phyloP scores from a whole-genome alignment of 2,113 vertebrate genomes.

The Daphoenositta chrysoptera region DNA sequence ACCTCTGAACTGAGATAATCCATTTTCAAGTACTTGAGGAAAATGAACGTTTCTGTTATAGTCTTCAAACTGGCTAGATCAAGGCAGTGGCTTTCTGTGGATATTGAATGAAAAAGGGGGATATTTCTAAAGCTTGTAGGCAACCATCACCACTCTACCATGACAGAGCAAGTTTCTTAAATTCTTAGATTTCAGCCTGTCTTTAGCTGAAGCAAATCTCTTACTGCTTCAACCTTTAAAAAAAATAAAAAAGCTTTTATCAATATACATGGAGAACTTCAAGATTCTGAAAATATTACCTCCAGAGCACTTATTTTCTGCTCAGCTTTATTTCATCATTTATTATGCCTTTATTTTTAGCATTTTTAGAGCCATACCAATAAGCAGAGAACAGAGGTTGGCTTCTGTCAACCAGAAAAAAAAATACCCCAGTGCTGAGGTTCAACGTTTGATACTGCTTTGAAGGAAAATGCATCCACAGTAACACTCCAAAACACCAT shows the following conservation, averaged over 20 bases:
- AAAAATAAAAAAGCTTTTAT: neutral
- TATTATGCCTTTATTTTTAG: neutral
- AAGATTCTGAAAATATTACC: neutral
- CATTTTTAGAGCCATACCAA: neutral
- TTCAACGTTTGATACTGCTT: fast-evolving
- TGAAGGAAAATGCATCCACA: fast-evolving
- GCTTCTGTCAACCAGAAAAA: neutral
- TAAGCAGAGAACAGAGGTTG: neutral
- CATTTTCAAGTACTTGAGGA: neutral
- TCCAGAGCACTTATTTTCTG: neutral
- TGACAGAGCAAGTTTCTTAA: neutral
- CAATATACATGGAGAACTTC: neutral
- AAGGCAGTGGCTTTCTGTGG: neutral
- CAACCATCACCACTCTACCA: neutral
- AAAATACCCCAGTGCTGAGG: neutral
- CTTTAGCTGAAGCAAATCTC: neutral
- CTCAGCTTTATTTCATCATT: neutral
- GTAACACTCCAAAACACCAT: neutral
- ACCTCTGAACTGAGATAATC: neutral
- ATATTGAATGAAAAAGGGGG: neutral
- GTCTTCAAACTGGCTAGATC: neutral
- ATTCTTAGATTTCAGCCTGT: neutral
- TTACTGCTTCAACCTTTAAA: neutral
- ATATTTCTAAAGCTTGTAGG: neutral
- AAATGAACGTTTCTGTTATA: neutral